Base-by-base conservation (phyloP, 2,888 invertebrate species). In the Philhelius pedissequus region DNA sequence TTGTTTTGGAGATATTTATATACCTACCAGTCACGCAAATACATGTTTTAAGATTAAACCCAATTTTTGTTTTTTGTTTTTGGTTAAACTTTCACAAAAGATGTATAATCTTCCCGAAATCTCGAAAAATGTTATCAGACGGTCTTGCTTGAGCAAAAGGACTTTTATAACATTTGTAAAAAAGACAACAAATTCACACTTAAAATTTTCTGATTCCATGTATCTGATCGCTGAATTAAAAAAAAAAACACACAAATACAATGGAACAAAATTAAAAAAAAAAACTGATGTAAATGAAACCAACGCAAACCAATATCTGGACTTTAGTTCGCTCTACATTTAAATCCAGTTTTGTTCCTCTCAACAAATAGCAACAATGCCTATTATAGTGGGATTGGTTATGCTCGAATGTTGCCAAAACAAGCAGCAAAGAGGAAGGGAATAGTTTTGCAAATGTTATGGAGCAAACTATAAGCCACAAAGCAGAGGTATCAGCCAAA, bases 271-370 rank as follows among this genome's bases (percentile, higher is more conserved):
- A 18, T 18, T 58, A 70, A 52, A 56, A 35, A 77, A 4, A 56
- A 27, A 32, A 27, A 68, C n/a, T 8, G 5, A 15, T 2, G 27
- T 15, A 25, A 43, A 43, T 27, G 20, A 56, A 56, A 56, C 15
- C 43, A 22, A 22, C 43, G 2, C 20, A 48, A 48, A 22, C 11
- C 45, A 45, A 68, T 71, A 35, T 76, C 71, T 71, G 71, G 81
- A 76, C 76, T 71, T 76, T 76, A 68, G 68, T 75, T 71, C 81
- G 76, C 54, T 82, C 81, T 30, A 82, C 70, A 71, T 82, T 60
- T 38, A 70, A 76, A 82, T 82, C 81, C 76, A 76, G 81, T 82
- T 82, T 81, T 60, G 27, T 25, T 20, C 66, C 48, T 8, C 35
- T n/a, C n/a, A 45, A 7, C 32, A 56, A 56, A 71, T 30, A 58